Percentiles rank a stretch among this genome's conserved stretches.
These are phyloP conservation scores for Microctenopoma lineatum DNA, from an alignment of 2,797 vertebrate genomes.

Conservation along the genomic window DNA sequence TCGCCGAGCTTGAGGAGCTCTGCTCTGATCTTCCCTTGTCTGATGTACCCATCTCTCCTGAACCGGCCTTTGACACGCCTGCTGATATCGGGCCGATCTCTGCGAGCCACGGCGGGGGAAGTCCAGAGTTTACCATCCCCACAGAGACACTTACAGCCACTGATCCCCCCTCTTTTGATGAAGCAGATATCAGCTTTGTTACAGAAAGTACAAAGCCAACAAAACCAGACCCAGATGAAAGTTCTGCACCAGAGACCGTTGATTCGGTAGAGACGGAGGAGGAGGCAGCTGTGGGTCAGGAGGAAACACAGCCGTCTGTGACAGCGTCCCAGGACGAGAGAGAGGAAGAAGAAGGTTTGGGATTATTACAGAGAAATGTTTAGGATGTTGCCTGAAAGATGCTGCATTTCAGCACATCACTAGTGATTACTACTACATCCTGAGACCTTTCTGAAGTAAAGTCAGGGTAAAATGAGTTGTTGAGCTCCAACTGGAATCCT, in stretches of 20 bases:
- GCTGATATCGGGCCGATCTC: constrained; percentile 39
- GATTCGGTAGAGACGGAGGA: constrained; percentile 44
- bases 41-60: constrained; percentile 24
- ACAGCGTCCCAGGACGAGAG: constrained; percentile 38
- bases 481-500: neutral
- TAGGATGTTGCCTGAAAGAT: neutral
- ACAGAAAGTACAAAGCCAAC: constrained; percentile 37
- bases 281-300: constrained; percentile 25
- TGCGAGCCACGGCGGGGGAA: constrained; percentile 23
- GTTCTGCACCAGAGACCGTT: constrained; percentile 56
- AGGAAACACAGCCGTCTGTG: constrained; percentile 42
- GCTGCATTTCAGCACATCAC: neutral
- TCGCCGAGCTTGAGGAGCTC: constrained; percentile 42
- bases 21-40: constrained; percentile 15
- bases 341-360: constrained; percentile 71
- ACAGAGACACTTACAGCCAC: constrained; percentile 57
- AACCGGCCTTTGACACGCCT: constrained; percentile 42
- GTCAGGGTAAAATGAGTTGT: neutral
- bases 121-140: constrained; percentile 38
- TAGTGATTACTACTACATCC: too few relatives aligned
- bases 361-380: neutral
- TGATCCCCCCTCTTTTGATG: constrained; percentile 31
- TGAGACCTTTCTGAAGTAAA: neutral
- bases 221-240: constrained; percentile 28
- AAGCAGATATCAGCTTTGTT: constrained; percentile 39